A percentile compares a stretch with the other conserved stretches of the same genome.
Conservation (phyloP, 2,888 invertebrate species). For the Nomada hirtipes region DNA sequence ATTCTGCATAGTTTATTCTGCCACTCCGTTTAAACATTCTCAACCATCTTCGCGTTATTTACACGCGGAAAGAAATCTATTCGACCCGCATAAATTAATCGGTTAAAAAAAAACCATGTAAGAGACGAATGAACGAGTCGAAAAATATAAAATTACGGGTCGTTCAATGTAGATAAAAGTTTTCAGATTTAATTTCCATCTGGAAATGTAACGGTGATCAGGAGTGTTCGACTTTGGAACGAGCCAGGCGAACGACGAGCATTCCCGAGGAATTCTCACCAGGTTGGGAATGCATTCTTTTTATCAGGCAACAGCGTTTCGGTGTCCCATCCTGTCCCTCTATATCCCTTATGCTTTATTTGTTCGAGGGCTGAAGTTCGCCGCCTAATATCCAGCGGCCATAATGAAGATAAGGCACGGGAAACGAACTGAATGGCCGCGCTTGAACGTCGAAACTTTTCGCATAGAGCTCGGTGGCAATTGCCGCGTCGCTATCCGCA, state of each 20-base stretch:
- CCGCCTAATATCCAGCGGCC: slow-evolving; percentile 45
- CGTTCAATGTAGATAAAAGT: too few relatives aligned
- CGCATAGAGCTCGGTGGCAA: slow-evolving; percentile 41
- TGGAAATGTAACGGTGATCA: too few relatives aligned
- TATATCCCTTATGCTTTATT: slow-evolving; percentile 31
- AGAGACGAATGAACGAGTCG: too few relatives aligned
- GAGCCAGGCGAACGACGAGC: too few relatives aligned
- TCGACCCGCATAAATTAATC: background rate
- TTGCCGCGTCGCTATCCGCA: slow-evolving; percentile 35
- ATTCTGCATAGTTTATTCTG: background rate
- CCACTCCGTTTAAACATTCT: background rate
- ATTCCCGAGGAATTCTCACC: too few relatives aligned
- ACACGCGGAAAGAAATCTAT: background rate
- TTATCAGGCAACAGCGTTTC: background rate
- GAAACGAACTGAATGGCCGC: slow-evolving; percentile 47
- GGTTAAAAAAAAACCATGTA: too few relatives aligned
- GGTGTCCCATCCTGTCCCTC: background rate
- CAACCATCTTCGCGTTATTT: background rate
- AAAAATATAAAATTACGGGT: too few relatives aligned
- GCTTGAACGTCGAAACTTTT: slow-evolving; percentile 52
- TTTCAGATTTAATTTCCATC: too few relatives aligned
- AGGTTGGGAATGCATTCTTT: too few relatives aligned
- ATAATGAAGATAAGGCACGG: slow-evolving; percentile 60
- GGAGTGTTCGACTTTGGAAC: too few relatives aligned
- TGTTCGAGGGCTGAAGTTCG: slow-evolving; percentile 42